Conservation (phyloP, 2,888 invertebrate genomes). For the Rhorus exstirpatorius region DNA sequence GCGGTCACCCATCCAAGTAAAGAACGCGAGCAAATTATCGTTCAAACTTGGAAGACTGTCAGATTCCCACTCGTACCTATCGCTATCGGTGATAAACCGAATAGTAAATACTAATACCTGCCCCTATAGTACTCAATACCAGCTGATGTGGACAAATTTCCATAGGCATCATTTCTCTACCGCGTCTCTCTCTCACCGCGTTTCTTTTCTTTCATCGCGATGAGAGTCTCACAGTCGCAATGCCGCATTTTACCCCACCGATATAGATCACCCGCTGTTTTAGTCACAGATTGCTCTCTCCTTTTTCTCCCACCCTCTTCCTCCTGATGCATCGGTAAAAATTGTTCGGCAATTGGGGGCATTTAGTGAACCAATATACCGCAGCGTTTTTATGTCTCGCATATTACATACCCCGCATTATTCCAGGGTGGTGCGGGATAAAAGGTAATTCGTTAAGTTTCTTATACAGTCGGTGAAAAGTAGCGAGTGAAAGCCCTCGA, state of each 20-base stretch:
- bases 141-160: no score
- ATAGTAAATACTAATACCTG: neutral
- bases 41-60: conserved; percentile 3
- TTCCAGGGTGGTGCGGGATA: conserved; percentile 36
- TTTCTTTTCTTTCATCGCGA: no score
- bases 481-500: conserved; percentile 12
- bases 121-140: no score
- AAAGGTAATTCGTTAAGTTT: conserved; percentile 67
- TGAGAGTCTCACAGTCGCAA: no score
- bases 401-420: conserved; percentile 41
- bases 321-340: neutral
- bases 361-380: conserved; percentile 31
- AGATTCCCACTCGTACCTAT: neutral
- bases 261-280: neutral
- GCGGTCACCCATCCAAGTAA: conserved; percentile 17
- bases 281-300: no score
- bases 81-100: neutral
- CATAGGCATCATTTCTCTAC: no score
- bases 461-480: conserved; percentile 38
- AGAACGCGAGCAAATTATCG: neutral
- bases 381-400: conserved; percentile 32
- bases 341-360: neutral
- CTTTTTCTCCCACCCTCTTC: no score
- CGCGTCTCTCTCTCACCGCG: no score
- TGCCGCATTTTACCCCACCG: no score